Conservation (phyloP, 2,797 vertebrate genomes). For the Graptemys geographica region DNA sequence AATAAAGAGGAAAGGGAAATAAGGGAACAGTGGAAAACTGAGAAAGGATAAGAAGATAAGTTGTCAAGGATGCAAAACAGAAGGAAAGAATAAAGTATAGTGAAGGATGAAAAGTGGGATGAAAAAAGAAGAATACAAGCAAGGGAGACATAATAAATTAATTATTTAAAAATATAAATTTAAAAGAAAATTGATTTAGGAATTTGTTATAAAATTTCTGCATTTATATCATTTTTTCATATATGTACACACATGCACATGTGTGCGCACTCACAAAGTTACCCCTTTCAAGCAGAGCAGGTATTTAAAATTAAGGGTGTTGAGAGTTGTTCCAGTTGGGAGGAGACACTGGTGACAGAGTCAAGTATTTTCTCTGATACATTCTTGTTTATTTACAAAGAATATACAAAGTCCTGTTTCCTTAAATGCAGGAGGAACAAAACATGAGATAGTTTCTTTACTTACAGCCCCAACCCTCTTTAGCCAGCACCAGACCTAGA, state of each 20-base stretch:
- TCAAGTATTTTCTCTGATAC: no score
- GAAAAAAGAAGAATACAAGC: background rate
- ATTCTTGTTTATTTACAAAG: no score
- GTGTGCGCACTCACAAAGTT: background rate
- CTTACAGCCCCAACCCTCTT: no score
- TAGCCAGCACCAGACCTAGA: no score
- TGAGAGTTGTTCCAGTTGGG: no score
- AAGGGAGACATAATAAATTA: background rate
- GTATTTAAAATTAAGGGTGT: no score
- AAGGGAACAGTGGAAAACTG: background rate
- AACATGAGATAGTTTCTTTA: no score
- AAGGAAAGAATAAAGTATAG: background rate
- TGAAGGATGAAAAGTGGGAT: background rate
- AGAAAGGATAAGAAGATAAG: background rate
- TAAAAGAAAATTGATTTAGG: constrained; percentile 4
- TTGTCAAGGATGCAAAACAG: background rate
- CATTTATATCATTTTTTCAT: constrained; percentile 27
- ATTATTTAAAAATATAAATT: background rate
- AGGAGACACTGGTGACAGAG: no score
- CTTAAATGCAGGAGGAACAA: no score
- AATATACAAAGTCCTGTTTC: no score
- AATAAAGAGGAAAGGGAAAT: background rate
- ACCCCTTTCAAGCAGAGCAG: background rate
- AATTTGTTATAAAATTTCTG: background rate
- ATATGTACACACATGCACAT: background rate